These are phyloP conservation scores for Temnothorax longispinosus DNA, from an alignment of 1,140 invertebrate genomes.

Conservation along the genomic window DNA sequence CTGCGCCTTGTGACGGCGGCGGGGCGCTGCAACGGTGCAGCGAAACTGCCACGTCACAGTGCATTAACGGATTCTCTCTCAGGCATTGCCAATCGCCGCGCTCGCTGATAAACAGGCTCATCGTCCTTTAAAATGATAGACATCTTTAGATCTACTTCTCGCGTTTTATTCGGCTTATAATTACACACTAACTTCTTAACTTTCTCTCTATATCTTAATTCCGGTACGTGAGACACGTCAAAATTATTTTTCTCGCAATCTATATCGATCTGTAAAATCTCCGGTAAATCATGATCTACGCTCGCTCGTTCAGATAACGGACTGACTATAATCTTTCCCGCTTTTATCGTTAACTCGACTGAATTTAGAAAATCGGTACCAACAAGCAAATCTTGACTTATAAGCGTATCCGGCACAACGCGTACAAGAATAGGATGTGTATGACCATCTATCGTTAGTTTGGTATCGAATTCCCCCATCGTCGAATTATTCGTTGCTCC, in stretches of 20 bases:
- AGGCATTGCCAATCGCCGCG: background rate
- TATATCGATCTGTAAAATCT: background rate
- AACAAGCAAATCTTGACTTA: background rate
- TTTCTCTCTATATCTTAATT: background rate
- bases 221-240: background rate
- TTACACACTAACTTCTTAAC: background rate
- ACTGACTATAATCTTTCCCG: background rate
- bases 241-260: background rate
- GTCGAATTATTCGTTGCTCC: background rate
- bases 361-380: constrained; percentile 28
- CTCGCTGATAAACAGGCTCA: background rate
- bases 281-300: background rate
- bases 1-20: no score
- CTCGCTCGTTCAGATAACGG: background rate
- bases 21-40: no score
- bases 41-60: no score
- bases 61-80: no score
- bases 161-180: constrained; percentile 6
- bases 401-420: background rate
- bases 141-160: background rate
- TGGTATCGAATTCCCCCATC: background rate
- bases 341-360: background rate
- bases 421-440: background rate
- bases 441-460: background rate
- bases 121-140: constrained; percentile 15